phyloP scores from a whole-genome alignment of 2,113 vertebrate species.

The Vulpes vulpes region DNA sequence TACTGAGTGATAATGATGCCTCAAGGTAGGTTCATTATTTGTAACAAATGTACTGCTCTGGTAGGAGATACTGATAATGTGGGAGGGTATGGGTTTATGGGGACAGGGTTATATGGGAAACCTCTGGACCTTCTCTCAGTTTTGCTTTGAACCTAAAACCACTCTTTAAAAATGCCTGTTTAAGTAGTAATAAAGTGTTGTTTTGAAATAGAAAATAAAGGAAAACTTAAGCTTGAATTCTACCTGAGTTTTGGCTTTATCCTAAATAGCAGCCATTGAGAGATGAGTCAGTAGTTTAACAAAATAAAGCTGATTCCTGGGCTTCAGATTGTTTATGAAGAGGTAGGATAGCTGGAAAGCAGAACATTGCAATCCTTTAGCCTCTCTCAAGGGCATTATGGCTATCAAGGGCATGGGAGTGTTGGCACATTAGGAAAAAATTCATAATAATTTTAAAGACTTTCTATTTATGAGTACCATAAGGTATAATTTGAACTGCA shows the following conservation, averaged over 20 bases:
- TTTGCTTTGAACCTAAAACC: not conserved
- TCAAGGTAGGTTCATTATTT: not conserved
- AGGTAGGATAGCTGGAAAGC: not conserved
- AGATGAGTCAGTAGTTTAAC: not conserved
- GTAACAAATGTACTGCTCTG: not conserved
- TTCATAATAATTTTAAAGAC: not conserved
- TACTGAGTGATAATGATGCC: not conserved
- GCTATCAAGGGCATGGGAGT: not conserved
- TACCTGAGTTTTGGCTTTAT: slow-evolving; percentile 44
- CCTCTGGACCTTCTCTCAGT: not conserved
- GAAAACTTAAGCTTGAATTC: not conserved
- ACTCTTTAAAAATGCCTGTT: not conserved
- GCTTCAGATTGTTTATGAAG: not conserved
- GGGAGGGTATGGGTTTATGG: not conserved
- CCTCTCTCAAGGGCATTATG: not conserved
- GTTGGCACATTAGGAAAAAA: not conserved
- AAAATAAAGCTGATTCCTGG: slow-evolving; percentile 27
- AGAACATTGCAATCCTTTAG: not conserved
- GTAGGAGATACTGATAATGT: not conserved
- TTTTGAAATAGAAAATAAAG: not conserved
- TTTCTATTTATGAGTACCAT: not conserved
- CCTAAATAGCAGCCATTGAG: slow-evolving; percentile 19
- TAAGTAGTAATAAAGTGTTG: not conserved
- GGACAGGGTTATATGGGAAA: not conserved
- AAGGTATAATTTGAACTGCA: not conserved